Evolutionary conservation across 1,140 invertebrate species (phyloP), one percentile per base, ranked within the genome.

Genomic region (Lepidurus apus): DNA sequence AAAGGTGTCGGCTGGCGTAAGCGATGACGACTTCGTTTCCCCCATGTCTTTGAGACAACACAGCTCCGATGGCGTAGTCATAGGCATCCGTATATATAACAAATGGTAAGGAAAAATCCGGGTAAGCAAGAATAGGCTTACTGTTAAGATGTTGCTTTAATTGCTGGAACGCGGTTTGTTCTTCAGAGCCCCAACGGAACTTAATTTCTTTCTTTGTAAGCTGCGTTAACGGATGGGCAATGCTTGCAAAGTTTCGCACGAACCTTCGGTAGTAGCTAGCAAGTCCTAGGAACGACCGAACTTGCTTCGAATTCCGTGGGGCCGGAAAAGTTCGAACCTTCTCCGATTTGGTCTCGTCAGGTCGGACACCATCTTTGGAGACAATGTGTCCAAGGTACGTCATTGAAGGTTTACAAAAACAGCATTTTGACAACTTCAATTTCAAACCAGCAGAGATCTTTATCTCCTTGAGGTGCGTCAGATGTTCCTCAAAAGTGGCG

Each of bases 21-120:
- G n/a, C n/a, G n/a, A n/a, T n/a, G n/a, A n/a, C n/a, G n/a, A n/a
- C n/a, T n/a, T n/a, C n/a, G n/a, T n/a, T n/a, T n/a, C n/a, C n/a
- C n/a, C n/a, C n/a, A n/a, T n/a, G n/a, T n/a, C n/a, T n/a, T n/a
- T n/a, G n/a, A n/a, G n/a, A n/a, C n/a, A n/a, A n/a, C 0, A 86
- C 83, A 34, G 84, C 83, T 74, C 85, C 85, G 47, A 87, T 77
- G 10, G 83, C 85, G 42, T 80, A 81, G 42, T 80, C 80, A 47
- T 80, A 82, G 42, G 82, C 82, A 81, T 86, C 84, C 74, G 82
- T 83, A 13, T 81, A 80, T n/a, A 85, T 74, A 42, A 82, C 80
- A 24, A 84, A 81, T 1, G 79, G 79, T 43, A 78, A 75, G 13
- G 80, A 77, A n/a, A 82, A 81, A 74, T 85, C 80, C 75, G 82